These are phyloP conservation scores for Desoria tigrina DNA, from an alignment of 2,888 invertebrate species.

Conservation along the genomic window DNA sequence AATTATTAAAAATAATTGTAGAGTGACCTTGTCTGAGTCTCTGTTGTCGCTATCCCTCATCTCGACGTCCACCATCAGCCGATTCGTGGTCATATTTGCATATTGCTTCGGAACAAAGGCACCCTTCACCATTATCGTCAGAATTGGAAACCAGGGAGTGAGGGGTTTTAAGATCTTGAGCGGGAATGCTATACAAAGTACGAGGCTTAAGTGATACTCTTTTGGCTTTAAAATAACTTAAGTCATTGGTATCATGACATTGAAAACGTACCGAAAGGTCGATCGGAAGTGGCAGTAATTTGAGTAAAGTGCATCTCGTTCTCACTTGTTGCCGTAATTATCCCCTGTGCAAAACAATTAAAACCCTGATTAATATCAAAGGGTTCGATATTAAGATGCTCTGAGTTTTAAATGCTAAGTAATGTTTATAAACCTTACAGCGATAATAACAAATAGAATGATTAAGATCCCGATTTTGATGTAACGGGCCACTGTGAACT, in stretches of 20 bases:
- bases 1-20: too few relatives aligned
- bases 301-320: constrained; percentile 33
- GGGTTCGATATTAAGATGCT: too few relatives aligned
- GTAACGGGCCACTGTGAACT: constrained; percentile 43
- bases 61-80: constrained; percentile 36
- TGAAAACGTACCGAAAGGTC: constrained; percentile 32
- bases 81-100: constrained; percentile 48
- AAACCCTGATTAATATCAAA: too few relatives aligned
- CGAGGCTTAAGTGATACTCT: too few relatives aligned
- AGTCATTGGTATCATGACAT: too few relatives aligned
- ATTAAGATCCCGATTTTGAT: constrained; percentile 46
- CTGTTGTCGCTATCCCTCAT: constrained; percentile 10
- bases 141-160: constrained; percentile 40
- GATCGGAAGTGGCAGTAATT: constrained; percentile 33
- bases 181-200: constrained; percentile 36
- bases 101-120: constrained; percentile 64
- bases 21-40: too few relatives aligned
- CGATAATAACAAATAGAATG: constrained; percentile 34
- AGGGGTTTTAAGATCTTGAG: constrained; percentile 30
- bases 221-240: constrained; percentile 2
- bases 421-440: constrained; percentile 43
- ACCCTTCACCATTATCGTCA: constrained; percentile 64
- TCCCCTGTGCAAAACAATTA: constrained; percentile 26
- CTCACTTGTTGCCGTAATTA: constrained; percentile 46
- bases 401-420: too few relatives aligned